Percentiles rank a stretch among this genome's conserved stretches.
phyloP scores from a whole-genome alignment of 1,140 invertebrate genomes.

The Leptopilina boulardi region DNA sequence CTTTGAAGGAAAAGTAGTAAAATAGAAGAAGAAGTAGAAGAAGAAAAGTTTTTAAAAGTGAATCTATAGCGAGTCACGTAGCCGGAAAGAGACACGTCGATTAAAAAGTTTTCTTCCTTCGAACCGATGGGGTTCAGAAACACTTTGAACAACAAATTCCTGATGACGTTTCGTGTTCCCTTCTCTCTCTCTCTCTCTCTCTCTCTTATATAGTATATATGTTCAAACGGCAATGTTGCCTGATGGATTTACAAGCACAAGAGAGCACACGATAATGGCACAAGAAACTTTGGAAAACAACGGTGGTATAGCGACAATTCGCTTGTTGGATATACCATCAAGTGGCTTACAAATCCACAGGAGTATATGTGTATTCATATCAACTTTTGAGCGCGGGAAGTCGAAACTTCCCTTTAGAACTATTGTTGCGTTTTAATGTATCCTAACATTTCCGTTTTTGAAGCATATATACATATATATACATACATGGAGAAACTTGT shows the following conservation, averaged over 20 bases:
- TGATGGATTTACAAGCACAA: too few species aligned
- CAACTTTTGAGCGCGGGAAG: conserved; percentile 41
- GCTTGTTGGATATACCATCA: background rate
- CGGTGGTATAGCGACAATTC: background rate
- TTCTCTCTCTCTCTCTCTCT: too few species aligned
- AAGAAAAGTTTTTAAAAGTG: conserved; percentile 12
- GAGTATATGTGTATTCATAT: conserved; percentile 35
- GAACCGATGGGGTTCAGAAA: background rate
- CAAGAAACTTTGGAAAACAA: conserved; percentile 58
- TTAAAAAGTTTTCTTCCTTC: conserved; percentile 16
- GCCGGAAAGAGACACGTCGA: background rate
- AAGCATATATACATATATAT: background rate
- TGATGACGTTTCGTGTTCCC: conserved; percentile 42
- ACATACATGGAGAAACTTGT: background rate
- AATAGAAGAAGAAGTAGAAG: too few species aligned
- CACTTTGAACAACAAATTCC: conserved; percentile 47
- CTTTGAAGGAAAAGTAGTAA: background rate
- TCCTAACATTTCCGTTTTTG: conserved; percentile 50
- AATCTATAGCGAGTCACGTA: conserved; percentile 19
- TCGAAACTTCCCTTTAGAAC: conserved; percentile 49
- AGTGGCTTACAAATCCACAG: conserved; percentile 15
- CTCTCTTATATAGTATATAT: too few species aligned
- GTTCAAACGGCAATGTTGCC: too few species aligned
- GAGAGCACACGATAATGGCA: background rate
- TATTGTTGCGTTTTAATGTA: conserved; percentile 57